Base-by-base conservation (phyloP, 1,140 invertebrate species). In the Bombus affinis region DNA sequence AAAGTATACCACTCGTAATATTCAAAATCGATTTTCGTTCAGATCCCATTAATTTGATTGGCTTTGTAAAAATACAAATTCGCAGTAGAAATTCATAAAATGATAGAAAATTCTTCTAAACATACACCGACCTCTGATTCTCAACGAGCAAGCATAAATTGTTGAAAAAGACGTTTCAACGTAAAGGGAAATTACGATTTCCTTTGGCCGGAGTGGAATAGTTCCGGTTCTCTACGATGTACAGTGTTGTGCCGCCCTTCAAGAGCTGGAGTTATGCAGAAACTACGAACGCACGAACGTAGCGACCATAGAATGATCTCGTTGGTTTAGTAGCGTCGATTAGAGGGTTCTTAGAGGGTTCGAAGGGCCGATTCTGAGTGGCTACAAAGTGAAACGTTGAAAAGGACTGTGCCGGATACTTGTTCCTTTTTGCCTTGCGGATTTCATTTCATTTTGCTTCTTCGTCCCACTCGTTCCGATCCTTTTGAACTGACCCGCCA, bases 241-340 rank as follows among this genome's bases (percentile, higher is more conserved):
- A 89, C 81, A 47, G 74, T 71, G 59, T 75, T 78, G 44, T 22
- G 78, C 79, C 88, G 88, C 79, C 82, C 83, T 80, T 44, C 39
- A 13, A 32, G 5, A 28, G 57, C 15, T 57, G 59, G 72, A 85
- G 88, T 91, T 90, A 91, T 91, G 86, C 86, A 88, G 87, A 85
- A 89, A 89, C 77, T 65, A 79, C 73, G 73, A 57, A 71, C 42
- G 57, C 66, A 74, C 53, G 76, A 83, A 53, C 77, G 44, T 84
- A 62, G 57, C 81, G 85, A 78, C 68, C 37, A 75, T 66, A 59
- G 76, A 86, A 90, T 86, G 82, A 77, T 80, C 89, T 87, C 82
- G 89, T 88, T 89, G 89, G 89, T 90, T 90, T 90, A 90, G 89
- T 88, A 90, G 86, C 86, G 89, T 91, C 89, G 89, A 91, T 91